Conservation (phyloP, 2,797 vertebrate species). For the Bradypodion pumilum region DNA sequence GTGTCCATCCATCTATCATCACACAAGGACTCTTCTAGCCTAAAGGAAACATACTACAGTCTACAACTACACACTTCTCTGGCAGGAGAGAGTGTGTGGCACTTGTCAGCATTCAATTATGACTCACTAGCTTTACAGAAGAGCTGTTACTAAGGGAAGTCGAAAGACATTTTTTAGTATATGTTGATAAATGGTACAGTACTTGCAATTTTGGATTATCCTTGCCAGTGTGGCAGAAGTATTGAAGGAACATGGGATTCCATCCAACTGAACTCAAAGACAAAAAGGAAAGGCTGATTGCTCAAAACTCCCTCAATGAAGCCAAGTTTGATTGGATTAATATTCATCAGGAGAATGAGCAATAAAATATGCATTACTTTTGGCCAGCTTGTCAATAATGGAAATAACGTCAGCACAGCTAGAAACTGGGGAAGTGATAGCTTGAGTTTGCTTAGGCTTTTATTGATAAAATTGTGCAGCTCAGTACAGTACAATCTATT, state of each 20-base stretch:
- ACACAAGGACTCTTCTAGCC: too few species aligned
- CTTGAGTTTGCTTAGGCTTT: neutral
- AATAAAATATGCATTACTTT: neutral
- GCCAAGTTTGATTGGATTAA: neutral
- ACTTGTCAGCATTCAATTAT: too few species aligned
- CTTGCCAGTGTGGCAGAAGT: neutral
- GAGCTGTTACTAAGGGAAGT: too few species aligned
- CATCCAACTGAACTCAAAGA: slow-evolving; percentile 7
- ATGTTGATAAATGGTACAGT: too few species aligned
- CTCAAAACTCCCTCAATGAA: slow-evolving; percentile 19
- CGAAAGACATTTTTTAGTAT: too few species aligned
- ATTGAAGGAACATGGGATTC: slow-evolving; percentile 38
- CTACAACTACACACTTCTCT: too few species aligned
- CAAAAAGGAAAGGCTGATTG: neutral
- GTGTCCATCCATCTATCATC: too few species aligned
- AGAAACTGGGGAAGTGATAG: neutral
- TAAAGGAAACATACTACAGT: too few species aligned
- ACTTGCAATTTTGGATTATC: too few species aligned
- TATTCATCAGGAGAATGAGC: rapidly evolving
- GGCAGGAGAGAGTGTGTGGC: too few species aligned
- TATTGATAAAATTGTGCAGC: neutral
- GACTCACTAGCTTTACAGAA: too few species aligned
- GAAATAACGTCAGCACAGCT: rapidly evolving
- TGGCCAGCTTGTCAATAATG: neutral
- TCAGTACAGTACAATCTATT: neutral